Evolutionary conservation across 2,113 vertebrate genomes (phyloP).

Genomic region (Chauna torquata): DNA sequence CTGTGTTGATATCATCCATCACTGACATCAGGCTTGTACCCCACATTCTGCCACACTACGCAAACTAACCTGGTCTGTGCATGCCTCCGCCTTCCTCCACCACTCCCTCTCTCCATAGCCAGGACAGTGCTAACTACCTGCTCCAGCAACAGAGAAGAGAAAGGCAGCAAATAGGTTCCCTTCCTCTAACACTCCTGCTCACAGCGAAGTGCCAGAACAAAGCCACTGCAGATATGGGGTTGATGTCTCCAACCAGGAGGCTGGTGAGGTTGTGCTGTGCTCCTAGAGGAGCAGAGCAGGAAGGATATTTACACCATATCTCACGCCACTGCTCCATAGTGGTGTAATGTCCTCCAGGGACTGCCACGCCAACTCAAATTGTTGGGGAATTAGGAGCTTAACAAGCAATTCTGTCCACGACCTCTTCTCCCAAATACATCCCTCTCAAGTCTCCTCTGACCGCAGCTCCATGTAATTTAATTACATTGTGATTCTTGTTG

Average conservation of each 20-base stretch:
- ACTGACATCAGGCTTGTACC: not conserved
- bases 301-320: not conserved
- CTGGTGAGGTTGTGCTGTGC: not conserved
- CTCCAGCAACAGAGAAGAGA: not conserved
- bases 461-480: not conserved
- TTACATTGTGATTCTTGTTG: not conserved
- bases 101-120: not conserved
- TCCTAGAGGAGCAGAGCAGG: not conserved
- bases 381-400: not conserved
- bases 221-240: not conserved
- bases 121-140: not conserved
- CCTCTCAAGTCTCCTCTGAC: not conserved
- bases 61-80: not conserved
- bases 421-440: not conserved
- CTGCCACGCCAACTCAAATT: not conserved
- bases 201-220: not conserved
- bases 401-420: not conserved
- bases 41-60: not conserved
- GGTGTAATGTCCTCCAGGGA: not conserved
- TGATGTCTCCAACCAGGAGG: not conserved
- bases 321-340: not conserved
- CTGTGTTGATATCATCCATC: not conserved
- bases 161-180: not conserved
- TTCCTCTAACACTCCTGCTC: not conserved
- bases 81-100: not conserved